A percentile compares a stretch with the other conserved stretches of the same genome.
These are phyloP conservation scores for Carterocephalus palaemon DNA, from an alignment of 2,888 invertebrate species.

Conservation along the genomic window DNA sequence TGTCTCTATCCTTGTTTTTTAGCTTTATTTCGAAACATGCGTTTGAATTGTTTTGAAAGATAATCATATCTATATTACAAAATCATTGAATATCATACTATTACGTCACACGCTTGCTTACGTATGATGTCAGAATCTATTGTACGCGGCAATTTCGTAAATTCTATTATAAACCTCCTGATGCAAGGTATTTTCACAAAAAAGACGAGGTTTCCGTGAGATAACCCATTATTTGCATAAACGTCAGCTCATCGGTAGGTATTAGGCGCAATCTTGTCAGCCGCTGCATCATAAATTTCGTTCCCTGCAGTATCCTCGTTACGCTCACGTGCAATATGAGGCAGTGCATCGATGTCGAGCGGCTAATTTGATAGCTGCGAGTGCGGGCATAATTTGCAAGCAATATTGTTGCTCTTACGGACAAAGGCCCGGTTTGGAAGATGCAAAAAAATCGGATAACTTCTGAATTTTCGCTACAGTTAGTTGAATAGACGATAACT, in stretches of 20 bases:
- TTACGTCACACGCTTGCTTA: too few species aligned
- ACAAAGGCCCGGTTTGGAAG: constrained; percentile 10
- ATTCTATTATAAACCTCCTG: background rate
- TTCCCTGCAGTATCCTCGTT: constrained; percentile 15
- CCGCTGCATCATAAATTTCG: constrained; percentile 20
- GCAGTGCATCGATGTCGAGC: constrained; percentile 20
- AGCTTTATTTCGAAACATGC: too few species aligned
- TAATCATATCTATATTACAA: too few species aligned
- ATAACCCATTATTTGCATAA: background rate
- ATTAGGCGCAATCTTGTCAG: constrained; percentile 6
- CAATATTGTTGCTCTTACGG: constrained; percentile 13
- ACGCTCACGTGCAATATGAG: constrained; percentile 24
- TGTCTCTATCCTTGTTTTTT: too few species aligned
- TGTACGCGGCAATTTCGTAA: constrained; percentile 12
- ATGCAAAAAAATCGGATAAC: background rate
- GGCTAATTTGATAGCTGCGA: constrained; percentile 23
- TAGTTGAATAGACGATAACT: too few species aligned
- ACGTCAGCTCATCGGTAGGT: constrained; percentile 7
- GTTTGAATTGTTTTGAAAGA: too few species aligned
- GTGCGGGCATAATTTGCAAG: constrained; percentile 24
- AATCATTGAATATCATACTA: too few species aligned
- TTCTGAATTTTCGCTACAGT: too few species aligned
- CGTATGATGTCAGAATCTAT: too few species aligned
- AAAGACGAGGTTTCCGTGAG: too few species aligned
- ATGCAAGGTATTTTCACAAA: too few species aligned